Conservation (phyloP, 2,113 vertebrate species). For the Chlorodrepanis virens region DNA sequence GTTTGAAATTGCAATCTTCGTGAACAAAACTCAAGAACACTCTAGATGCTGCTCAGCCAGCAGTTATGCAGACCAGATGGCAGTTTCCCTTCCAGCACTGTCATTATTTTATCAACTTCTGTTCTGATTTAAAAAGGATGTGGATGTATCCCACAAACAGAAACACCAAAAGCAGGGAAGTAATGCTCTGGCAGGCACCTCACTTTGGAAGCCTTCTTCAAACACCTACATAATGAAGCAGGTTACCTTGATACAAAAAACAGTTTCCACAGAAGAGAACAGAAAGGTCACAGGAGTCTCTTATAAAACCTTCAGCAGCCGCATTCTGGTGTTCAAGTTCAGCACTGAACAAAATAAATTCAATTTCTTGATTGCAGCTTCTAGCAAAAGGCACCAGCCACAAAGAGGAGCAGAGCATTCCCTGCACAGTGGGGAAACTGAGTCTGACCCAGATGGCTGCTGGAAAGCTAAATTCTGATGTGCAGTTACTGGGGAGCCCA, state of each 20-base stretch:
- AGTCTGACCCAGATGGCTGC: background rate
- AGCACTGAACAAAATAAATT: background rate
- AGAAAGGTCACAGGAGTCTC: background rate
- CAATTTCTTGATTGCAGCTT: background rate
- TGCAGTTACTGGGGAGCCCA: background rate
- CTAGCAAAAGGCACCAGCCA: background rate
- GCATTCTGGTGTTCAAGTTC: background rate
- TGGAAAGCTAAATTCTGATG: background rate
- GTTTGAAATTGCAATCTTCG: background rate
- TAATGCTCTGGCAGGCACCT: background rate
- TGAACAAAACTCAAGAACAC: background rate
- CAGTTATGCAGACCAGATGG: slow-evolving; percentile 42
- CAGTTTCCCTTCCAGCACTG: background rate
- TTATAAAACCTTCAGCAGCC: background rate
- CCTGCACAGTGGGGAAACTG: background rate
- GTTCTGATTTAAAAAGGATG: background rate
- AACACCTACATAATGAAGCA: background rate
- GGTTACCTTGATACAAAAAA: background rate
- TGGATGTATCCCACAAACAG: background rate
- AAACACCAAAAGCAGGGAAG: background rate
- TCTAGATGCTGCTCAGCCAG: background rate
- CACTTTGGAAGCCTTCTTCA: background rate
- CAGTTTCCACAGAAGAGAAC: background rate
- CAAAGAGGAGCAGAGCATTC: background rate
- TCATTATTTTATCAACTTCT: slow-evolving; percentile 47